A percentile compares a stretch with the other conserved stretches of the same genome.
Evolutionary conservation across 2,113 vertebrate genomes (phyloP).

Genomic region (Pseudorasbora parva): DNA sequence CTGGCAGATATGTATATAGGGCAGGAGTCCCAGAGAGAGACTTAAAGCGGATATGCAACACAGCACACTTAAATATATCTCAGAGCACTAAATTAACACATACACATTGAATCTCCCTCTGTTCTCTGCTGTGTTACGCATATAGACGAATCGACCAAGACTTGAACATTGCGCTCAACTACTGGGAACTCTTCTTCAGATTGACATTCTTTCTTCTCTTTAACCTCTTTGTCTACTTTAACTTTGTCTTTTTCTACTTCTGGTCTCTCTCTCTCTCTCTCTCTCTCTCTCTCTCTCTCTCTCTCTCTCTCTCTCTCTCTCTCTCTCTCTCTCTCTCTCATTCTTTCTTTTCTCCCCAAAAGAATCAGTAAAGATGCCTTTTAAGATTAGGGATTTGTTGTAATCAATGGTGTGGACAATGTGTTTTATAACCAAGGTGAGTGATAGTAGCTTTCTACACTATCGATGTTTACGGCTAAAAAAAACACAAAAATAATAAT

Average conservation of each 20-base stretch:
- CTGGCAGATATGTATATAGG: constrained; percentile 97
- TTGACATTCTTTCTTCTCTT: constrained; percentile 35
- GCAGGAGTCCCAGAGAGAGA: constrained; percentile 89
- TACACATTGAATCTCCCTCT: not conserved
- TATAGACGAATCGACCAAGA: constrained; percentile 43
- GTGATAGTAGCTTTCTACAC: constrained; percentile 81
- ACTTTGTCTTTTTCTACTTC: constrained; percentile 54
- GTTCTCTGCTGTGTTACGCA: constrained; percentile 50
- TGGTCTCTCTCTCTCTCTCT: constrained; percentile 63
- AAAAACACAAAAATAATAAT: constrained; percentile 50
- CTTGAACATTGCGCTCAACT: constrained; percentile 49
- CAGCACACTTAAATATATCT: constrained; percentile 41
- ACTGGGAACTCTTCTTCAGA: constrained; percentile 44
- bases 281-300: not conserved
- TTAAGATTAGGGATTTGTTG: constrained; percentile 79
- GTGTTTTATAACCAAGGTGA: constrained; percentile 81
- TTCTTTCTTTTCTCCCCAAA: constrained; percentile 60
- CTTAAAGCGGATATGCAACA: constrained; percentile 71
- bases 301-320: constrained; percentile 60
- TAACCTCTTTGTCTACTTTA: not conserved
- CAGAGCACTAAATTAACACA: constrained; percentile 25
- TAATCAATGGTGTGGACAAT: constrained; percentile 80
- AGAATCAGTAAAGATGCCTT: constrained; percentile 80
- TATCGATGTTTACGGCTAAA: constrained; percentile 77
- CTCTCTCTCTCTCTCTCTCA: constrained; percentile 60